phyloP scores from a whole-genome alignment of 1,140 invertebrate species.

The Acyrthosiphon pisum region DNA sequence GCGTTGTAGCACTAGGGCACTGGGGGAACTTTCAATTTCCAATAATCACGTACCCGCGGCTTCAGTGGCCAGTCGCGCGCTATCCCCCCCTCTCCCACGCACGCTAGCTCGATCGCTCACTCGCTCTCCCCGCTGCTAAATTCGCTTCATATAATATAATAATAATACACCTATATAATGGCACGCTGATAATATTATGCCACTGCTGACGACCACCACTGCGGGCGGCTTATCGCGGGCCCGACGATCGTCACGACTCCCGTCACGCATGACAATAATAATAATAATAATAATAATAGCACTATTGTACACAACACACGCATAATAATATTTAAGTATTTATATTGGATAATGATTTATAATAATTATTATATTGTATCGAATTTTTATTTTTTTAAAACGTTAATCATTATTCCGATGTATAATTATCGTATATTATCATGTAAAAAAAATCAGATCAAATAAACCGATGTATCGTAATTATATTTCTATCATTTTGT shows the following conservation, averaged over 20 bases:
- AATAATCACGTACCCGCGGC: conserved; percentile 12
- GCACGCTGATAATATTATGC: neutral
- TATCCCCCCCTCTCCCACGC: neutral
- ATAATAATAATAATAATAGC: neutral
- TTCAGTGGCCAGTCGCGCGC: neutral
- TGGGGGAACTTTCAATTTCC: conserved; percentile 34
- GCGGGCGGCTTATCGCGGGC: neutral
- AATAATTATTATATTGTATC: neutral
- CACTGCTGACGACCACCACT: neutral
- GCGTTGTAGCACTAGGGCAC: neutral
- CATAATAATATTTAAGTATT: neutral
- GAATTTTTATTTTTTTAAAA: neutral
- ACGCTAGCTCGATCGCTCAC: no score
- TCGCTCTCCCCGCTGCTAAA: neutral
- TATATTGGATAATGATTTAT: neutral
- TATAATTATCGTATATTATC: no score
- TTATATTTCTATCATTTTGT: neutral
- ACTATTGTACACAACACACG: neutral
- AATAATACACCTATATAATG: neutral
- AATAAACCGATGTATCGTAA: neutral
- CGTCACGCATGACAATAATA: neutral
- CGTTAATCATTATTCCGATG: neutral
- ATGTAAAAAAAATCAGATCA: neutral
- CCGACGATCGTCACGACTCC: neutral
- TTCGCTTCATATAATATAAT: neutral